phyloP scores from a whole-genome alignment of 2,113 vertebrate genomes.

The Leucosticte australis region DNA sequence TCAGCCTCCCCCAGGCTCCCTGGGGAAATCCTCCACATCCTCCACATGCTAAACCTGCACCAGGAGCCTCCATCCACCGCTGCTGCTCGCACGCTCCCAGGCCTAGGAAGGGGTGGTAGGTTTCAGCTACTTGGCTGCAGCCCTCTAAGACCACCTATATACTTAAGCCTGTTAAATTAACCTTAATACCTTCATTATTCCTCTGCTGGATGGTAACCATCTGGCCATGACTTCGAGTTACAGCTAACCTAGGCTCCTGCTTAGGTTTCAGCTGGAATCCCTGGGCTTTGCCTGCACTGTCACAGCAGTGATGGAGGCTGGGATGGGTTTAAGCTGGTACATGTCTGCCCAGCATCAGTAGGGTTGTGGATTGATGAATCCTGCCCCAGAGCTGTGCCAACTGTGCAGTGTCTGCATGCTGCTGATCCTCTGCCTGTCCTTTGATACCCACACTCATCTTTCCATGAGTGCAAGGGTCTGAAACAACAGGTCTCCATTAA shows the following conservation, averaged over 20 bases:
- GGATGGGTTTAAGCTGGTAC: not conserved
- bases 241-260: conserved; percentile 2
- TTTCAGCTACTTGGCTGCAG: conserved; percentile 41
- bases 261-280: conserved; percentile 26
- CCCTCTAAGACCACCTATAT: conserved; percentile 47
- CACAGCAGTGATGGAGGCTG: not conserved
- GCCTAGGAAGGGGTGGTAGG: not conserved
- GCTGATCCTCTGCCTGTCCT: not conserved
- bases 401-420: not conserved
- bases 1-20: not conserved
- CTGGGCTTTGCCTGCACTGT: not conserved
- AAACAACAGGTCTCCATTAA: not conserved
- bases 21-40: not conserved
- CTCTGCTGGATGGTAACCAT: conserved; percentile 44
- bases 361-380: not conserved
- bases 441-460: accelerated
- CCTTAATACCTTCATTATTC: conserved; percentile 53
- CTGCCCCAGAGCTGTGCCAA: not conserved
- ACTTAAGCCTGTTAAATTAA: conserved; percentile 57
- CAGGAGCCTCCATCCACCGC: not conserved
- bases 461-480: not conserved
- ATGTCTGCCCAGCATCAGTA: not conserved
- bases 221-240: conserved; percentile 13
- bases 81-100: not conserved
- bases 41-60: not conserved